A percentile compares a stretch with the other conserved stretches of the same genome.
Evolutionary conservation across 2,888 invertebrate species (phyloP).

Genomic region (Brachyopa scutellaris): DNA sequence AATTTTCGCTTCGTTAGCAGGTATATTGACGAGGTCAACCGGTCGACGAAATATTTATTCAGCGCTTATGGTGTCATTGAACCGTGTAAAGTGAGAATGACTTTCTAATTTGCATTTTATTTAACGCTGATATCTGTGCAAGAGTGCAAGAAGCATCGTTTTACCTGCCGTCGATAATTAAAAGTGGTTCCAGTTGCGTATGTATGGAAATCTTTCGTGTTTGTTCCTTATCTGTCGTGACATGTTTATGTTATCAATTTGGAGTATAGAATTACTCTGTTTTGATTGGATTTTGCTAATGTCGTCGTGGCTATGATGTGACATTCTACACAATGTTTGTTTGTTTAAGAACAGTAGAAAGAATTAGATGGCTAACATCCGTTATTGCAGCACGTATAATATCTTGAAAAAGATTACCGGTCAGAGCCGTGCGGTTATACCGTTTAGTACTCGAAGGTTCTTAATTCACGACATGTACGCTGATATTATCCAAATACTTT

Average conservation of each 20-base stretch:
- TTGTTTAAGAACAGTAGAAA: too few species aligned
- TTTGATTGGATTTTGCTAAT: background rate
- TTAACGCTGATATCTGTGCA: background rate
- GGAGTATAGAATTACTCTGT: background rate
- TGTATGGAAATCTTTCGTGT: too few species aligned
- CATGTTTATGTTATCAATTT: slow-evolving; percentile 39
- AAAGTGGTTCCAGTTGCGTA: background rate
- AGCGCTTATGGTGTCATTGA: slow-evolving; percentile 52
- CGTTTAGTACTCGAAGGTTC: too few species aligned
- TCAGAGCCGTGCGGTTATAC: too few species aligned
- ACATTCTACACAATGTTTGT: too few species aligned
- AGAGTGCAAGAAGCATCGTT: slow-evolving; percentile 9
- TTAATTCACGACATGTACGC: too few species aligned
- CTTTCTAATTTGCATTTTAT: slow-evolving; percentile 32
- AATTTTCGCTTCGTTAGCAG: slow-evolving; percentile 37
- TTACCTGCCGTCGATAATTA: background rate
- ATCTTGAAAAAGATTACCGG: too few species aligned
- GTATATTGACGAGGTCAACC: slow-evolving; percentile 52
- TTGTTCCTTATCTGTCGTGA: slow-evolving; percentile 29
- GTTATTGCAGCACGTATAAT: too few species aligned
- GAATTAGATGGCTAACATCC: too few species aligned
- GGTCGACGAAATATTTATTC: slow-evolving; percentile 47
- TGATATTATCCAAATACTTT: too few species aligned
- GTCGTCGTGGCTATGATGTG: background rate
- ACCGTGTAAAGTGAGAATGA: slow-evolving; percentile 31